Base-by-base conservation (phyloP, 2,113 vertebrate species). In the Pseudopipra pipra region DNA sequence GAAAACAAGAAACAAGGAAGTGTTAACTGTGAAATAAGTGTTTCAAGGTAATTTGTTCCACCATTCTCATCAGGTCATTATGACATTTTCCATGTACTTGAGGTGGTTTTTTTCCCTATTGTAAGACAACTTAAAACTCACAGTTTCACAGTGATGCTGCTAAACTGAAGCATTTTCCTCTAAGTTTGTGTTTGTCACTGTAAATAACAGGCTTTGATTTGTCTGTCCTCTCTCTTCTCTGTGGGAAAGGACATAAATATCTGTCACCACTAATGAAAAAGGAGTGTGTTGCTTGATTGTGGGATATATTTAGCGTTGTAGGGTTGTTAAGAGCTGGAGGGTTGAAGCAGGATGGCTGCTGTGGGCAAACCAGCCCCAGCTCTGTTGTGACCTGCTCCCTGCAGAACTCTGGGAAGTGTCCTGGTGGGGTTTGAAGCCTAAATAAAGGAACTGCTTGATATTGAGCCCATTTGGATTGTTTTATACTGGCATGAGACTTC, bases 41-140 rank as follows among this genome's bases (percentile, higher is more conserved):
- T 74, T 96, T 89, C 55, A 49, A 80, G 75, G 67, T 89, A 90
- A 91, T 95, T 93, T 76, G 85, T 96, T 95, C 81, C 33, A 43
- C 81, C 72, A 0, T 44, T 94, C 63, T 89, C 47, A 81, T 75
- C 67, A 52, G 94, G 91, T 88, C 89, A 72, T 93, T 93, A 77
- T 46, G 84, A 88, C 3, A 16, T 93, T 90, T 92, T 33, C 52
- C 24, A 11, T 44, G n/a, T 73, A 20, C 47, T 43, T 52, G 39
- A 3, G 37, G 2, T 27, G 37, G 27, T 20, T 19, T 73, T 68
- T 20, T 62, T 75, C 78, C 35, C 28, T 93, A 2, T 82, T 65
- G n/a, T 56, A 81, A 93, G 68, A 63, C 59, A 78, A 80, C 43
- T 84, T 72, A 47, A 74, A 81, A 35, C 51, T 83, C 72, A 10